Percentiles rank a stretch among this genome's conserved stretches.
These are phyloP conservation scores for Sebastes elongatus DNA, from an alignment of 2,797 vertebrate species.

Conservation along the genomic window DNA sequence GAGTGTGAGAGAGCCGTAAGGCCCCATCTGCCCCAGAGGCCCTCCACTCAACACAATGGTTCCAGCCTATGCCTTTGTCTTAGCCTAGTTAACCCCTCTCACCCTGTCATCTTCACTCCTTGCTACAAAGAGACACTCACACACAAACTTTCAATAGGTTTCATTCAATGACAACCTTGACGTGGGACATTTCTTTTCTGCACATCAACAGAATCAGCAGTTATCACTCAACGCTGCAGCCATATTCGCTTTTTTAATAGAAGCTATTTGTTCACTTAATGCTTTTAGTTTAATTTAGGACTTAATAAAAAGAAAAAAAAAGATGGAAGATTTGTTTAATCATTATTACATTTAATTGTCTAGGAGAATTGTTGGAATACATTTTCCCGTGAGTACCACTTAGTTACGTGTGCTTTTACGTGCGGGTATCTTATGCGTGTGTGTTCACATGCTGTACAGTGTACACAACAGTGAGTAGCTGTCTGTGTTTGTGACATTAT, in stretches of 20 bases:
- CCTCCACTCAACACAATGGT: conserved; percentile 75
- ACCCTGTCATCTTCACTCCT: conserved; percentile 62
- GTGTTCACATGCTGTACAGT: neutral
- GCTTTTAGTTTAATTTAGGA: neutral
- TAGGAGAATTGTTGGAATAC: neutral
- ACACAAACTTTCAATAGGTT: conserved; percentile 29
- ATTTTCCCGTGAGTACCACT: conserved; percentile 2
- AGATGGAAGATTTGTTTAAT: neutral
- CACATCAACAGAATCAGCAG: conserved; percentile 1
- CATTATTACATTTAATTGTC: conserved; percentile 8
- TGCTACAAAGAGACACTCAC: conserved; percentile 41
- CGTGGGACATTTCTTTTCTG: conserved; percentile 17
- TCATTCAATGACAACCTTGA: conserved; percentile 47
- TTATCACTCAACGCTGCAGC: neutral
- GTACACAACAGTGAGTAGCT: neutral
- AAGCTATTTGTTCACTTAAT: neutral
- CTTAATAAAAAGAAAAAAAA: neutral
- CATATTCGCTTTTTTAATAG: neutral
- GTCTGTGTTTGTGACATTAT: conserved; percentile 9
- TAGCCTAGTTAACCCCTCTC: conserved; percentile 81
- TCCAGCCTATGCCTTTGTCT: conserved; percentile 77
- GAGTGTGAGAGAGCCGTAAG: conserved; percentile 23
- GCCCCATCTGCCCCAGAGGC: conserved; percentile 71
- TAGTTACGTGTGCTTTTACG: conserved; percentile 4
- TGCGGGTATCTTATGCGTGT: neutral